Percentiles rank a stretch among this genome's conserved stretches.
Evolutionary conservation across 1,140 invertebrate species (phyloP).

Genomic region (Sycophaga agraensis): DNA sequence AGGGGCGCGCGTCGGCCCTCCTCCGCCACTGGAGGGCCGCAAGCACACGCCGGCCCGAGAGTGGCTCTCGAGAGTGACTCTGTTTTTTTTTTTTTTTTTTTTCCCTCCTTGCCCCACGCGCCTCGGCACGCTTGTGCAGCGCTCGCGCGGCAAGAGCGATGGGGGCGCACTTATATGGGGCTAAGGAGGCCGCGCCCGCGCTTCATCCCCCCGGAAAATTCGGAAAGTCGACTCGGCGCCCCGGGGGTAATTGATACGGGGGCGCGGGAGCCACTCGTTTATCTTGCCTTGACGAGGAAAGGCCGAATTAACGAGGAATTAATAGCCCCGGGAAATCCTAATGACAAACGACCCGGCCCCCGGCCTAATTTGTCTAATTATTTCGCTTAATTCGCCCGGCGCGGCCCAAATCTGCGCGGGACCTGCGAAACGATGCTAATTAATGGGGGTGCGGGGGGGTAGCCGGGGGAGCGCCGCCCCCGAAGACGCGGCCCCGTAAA

Average conservation of each 20-base stretch:
- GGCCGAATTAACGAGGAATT: conserved; percentile 61
- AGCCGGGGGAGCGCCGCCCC: background rate
- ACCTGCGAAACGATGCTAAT: conserved; percentile 53
- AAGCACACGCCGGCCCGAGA: too few species aligned
- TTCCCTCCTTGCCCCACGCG: too few species aligned
- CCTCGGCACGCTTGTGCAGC: background rate
- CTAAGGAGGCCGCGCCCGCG: too few species aligned
- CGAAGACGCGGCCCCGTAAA: conserved; percentile 10
- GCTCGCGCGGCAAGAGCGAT: too few species aligned
- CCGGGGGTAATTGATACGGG: conserved; percentile 6
- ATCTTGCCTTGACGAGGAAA: conserved; percentile 60
- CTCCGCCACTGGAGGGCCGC: too few species aligned
- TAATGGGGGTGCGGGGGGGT: too few species aligned
- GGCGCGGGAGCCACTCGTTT: conserved; percentile 50
- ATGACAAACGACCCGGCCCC: conserved; percentile 55
- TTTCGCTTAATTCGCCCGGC: conserved; percentile 55
- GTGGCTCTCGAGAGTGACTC: too few species aligned
- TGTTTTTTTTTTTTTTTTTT: too few species aligned
- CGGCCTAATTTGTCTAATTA: conserved; percentile 60
- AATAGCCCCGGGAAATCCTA: conserved; percentile 53
- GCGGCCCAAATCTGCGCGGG: conserved; percentile 32
- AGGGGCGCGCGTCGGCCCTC: too few species aligned
- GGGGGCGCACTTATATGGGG: too few species aligned
- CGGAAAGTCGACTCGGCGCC: background rate
- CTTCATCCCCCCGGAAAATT: background rate